phyloP scores from a whole-genome alignment of 2,113 vertebrate genomes.

The Anguilla rostrata region DNA sequence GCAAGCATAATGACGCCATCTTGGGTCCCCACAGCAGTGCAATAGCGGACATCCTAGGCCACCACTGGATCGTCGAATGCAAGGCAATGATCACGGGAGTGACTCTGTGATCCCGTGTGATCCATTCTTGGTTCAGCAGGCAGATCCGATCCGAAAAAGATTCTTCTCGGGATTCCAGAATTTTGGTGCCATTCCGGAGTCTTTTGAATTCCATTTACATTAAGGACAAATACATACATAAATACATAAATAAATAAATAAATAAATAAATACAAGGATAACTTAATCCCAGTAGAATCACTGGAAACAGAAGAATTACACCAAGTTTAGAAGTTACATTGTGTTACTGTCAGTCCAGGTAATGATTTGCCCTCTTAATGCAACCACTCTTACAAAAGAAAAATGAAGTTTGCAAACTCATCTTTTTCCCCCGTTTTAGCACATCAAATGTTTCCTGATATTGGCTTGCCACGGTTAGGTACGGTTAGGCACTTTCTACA shows the following conservation, averaged over 20 bases:
- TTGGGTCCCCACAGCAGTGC: conserved; percentile 60
- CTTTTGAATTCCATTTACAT: conserved; percentile 6
- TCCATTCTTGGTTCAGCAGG: conserved; percentile 53
- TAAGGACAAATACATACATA: no score
- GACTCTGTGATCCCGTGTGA: conserved; percentile 52
- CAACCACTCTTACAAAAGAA: conserved; percentile 7
- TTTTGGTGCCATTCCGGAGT: conserved; percentile 5
- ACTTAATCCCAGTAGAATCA: background rate
- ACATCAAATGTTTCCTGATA: conserved; percentile 52
- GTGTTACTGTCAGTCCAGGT: background rate
- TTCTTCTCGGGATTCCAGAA: conserved; percentile 17
- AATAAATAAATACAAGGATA: conserved; percentile 12
- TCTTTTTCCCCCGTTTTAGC: conserved; percentile 38
- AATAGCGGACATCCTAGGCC: conserved; percentile 62
- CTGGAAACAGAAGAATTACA: background rate
- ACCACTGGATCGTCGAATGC: conserved; percentile 58
- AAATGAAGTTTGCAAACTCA: background rate
- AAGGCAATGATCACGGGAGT: conserved; percentile 63
- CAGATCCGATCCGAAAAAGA: conserved; percentile 54
- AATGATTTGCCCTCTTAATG: background rate
- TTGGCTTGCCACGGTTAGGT: conserved; percentile 54
- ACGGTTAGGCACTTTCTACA: conserved; percentile 78
- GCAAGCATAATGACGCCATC: conserved; percentile 76
- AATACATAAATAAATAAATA: background rate
- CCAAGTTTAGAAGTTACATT: conserved; percentile 1